Evolutionary conservation across 2,888 invertebrate genomes (phyloP).

Genomic region (Pristionchus fissidentatus): DNA sequence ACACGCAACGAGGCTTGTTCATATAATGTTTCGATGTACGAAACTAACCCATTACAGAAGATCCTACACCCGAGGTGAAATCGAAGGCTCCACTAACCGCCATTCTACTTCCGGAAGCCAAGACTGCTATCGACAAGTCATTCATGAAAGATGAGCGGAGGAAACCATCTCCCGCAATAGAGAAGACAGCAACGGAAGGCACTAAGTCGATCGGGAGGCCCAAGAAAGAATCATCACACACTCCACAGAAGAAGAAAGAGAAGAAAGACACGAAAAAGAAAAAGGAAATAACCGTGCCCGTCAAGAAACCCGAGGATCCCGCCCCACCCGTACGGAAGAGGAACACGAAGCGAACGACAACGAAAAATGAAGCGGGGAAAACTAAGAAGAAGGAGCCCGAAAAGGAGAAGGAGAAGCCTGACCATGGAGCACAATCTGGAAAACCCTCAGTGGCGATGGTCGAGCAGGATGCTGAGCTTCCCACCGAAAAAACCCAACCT

Average conservation of each 20-base stretch:
- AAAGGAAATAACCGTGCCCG: conserved; percentile 37
- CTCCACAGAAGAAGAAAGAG: conserved; percentile 5
- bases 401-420: neutral
- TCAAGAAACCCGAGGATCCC: conserved; percentile 40
- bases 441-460: neutral
- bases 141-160: conserved; percentile 15
- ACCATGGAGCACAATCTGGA: neutral
- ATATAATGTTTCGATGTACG: too few species aligned
- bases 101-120: neutral
- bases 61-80: neutral
- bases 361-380: conserved; percentile 11
- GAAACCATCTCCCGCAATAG: conserved; percentile 1
- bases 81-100: neutral
- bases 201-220: neutral
- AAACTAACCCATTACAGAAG: too few species aligned
- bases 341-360: conserved; percentile 18
- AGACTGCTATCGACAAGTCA: conserved; percentile 31
- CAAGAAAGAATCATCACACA: neutral
- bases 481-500: conserved; percentile 28
- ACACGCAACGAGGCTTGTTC: neutral
- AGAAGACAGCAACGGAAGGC: neutral
- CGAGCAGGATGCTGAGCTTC: conserved; percentile 33
- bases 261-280: neutral
- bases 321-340: conserved; percentile 36
- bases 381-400: conserved; percentile 37